These are phyloP conservation scores for Leptocoma aspasia DNA, from an alignment of 2,113 vertebrate species.

Conservation along the genomic window DNA sequence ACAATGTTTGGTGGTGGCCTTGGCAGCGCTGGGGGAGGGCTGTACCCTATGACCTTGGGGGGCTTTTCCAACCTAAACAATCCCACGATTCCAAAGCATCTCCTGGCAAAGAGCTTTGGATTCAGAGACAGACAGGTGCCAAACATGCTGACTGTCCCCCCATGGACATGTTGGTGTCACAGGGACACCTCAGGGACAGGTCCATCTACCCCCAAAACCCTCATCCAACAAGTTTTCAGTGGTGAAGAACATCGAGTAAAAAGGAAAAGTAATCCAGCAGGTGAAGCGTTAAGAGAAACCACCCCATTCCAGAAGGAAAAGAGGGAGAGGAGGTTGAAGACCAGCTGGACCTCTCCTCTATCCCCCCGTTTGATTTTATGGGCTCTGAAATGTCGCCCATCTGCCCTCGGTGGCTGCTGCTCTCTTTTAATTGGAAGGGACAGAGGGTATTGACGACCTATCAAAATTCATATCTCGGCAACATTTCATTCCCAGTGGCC, in stretches of 20 bases:
- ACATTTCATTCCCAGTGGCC: slow-evolving; percentile 65
- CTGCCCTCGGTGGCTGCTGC: slow-evolving; percentile 40
- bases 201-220: not conserved
- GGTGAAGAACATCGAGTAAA: not conserved
- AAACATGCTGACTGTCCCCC: fast-evolving
- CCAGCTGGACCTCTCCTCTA: not conserved
- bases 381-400: slow-evolving; percentile 66
- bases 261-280: not conserved
- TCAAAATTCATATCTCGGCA: slow-evolving; percentile 71
- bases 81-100: not conserved
- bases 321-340: not conserved
- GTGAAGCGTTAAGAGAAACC: not conserved
- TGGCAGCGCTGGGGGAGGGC: fast-evolving
- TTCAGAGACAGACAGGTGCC: fast-evolving
- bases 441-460: slow-evolving; percentile 70
- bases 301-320: not conserved
- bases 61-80: not conserved
- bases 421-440: slow-evolving; percentile 69
- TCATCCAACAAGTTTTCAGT: not conserved
- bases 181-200: not conserved
- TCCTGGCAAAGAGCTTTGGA: not conserved
- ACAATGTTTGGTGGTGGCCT: not conserved
- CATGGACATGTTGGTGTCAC: fast-evolving
- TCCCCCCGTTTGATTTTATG: slow-evolving; percentile 44
- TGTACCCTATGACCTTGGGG: not conserved